phyloP scores from a whole-genome alignment of 2,797 vertebrate species.

The Crenichthys baileyi region DNA sequence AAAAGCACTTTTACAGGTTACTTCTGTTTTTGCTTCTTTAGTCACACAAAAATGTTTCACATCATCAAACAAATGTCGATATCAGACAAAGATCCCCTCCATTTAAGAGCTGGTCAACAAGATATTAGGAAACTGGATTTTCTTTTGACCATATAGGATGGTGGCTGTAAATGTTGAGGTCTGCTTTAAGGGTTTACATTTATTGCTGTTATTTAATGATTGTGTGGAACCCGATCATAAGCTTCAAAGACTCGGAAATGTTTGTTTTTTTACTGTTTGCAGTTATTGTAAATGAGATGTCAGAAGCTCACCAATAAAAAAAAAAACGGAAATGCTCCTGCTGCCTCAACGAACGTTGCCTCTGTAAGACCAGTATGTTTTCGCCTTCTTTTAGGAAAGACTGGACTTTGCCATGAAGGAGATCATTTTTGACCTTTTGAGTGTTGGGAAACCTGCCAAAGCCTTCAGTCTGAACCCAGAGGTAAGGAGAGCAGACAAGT shows the following conservation, averaged over 20 bases:
- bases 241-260: background rate
- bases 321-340: background rate
- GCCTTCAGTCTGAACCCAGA: constrained; percentile 88
- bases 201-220: background rate
- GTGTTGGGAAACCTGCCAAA: constrained; percentile 85
- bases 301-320: background rate
- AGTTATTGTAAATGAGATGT: background rate
- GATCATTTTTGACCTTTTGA: constrained; percentile 87
- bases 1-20: background rate
- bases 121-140: background rate
- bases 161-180: background rate
- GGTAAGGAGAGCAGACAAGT: constrained; percentile 66
- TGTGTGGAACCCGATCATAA: background rate
- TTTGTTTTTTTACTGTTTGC: background rate
- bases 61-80: background rate
- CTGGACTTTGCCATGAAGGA: constrained; percentile 89
- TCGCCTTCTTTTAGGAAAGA: constrained; percentile 77
- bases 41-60: background rate
- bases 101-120: background rate
- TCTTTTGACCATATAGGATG: background rate
- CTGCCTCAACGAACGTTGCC: constrained; percentile 10
- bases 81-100: background rate
- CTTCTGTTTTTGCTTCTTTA: background rate
- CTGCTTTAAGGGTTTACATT: background rate
- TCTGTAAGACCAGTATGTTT: constrained; percentile 33